These are phyloP conservation scores for Salvelinus fontinalis DNA, from an alignment of 2,113 vertebrate genomes.

Conservation along the genomic window DNA sequence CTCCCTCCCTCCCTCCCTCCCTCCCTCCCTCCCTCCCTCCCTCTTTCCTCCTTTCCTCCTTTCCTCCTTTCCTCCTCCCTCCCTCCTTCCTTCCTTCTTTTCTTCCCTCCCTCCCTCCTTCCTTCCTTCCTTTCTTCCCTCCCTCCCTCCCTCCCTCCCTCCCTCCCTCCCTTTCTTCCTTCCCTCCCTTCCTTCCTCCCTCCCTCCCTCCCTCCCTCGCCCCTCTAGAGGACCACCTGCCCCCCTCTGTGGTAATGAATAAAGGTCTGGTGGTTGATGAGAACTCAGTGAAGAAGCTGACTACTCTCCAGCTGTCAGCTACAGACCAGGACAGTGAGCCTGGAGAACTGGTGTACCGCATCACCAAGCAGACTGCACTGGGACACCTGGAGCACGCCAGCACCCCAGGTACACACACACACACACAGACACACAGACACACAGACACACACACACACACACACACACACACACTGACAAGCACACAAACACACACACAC, in stretches of 20 bases:
- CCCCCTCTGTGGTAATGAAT: constrained; percentile 83
- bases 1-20: neutral
- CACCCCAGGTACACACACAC: constrained; percentile 76
- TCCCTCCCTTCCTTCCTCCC: neutral
- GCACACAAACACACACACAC: neutral
- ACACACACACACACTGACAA: constrained; percentile 8
- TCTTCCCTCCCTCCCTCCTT: neutral
- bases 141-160: neutral
- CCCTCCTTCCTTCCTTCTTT: neutral
- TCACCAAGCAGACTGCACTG: constrained; percentile 79
- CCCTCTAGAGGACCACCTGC: constrained; percentile 81
- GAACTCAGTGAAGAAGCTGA: constrained; percentile 85
- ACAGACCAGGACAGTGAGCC: constrained; percentile 84
- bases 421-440: too few species aligned
- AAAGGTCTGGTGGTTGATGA: constrained; percentile 89
- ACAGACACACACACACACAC: neutral
- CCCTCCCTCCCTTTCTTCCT: neutral
- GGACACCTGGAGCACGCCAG: constrained; percentile 82
- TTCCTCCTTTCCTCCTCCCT: too few species aligned
- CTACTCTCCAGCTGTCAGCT: constrained; percentile 86
- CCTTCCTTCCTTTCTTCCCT: too few species aligned
- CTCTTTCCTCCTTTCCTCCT: neutral
- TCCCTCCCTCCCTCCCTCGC: neutral
- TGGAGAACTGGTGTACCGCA: constrained; percentile 74
- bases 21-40: fast-evolving